Percentiles rank a stretch among this genome's conserved stretches.
phyloP scores from a whole-genome alignment of 2,797 vertebrate species.

The Molossus molossus region DNA sequence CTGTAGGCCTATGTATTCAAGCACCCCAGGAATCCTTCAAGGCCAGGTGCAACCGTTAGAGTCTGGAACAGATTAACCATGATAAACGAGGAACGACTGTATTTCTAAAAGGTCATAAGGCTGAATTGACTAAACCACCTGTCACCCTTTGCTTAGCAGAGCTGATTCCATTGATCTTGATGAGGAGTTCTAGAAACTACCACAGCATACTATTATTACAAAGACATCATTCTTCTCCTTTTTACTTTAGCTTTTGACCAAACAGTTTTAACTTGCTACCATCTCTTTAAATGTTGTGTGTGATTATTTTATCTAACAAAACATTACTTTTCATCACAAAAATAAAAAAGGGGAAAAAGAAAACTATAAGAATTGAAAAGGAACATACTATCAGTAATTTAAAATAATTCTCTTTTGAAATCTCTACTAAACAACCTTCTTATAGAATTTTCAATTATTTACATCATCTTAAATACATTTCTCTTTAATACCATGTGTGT shows the following conservation, averaged over 20 bases:
- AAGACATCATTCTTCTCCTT: not conserved
- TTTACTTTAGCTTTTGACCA: constrained; percentile 33
- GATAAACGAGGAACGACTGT: too few relatives aligned
- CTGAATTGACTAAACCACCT: not conserved
- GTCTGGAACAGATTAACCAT: too few relatives aligned
- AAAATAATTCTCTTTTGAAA: constrained; percentile 58
- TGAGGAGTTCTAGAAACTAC: not conserved
- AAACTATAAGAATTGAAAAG: constrained; percentile 57
- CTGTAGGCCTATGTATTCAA: too few relatives aligned
- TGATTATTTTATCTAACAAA: constrained; percentile 44
- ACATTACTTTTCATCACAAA: not conserved
- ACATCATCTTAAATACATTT: constrained; percentile 54
- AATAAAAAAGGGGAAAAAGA: not conserved
- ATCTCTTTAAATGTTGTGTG: not conserved
- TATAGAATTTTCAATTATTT: not conserved
- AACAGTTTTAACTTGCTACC: constrained; percentile 16
- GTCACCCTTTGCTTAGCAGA: not conserved
- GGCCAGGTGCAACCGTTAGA: too few relatives aligned
- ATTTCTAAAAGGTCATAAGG: not conserved
- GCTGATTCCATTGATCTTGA: not conserved
- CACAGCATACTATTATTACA: not conserved
- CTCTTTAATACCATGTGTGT: constrained; percentile 20
- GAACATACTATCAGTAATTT: not conserved
- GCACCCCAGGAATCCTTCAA: too few relatives aligned
- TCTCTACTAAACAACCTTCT: not conserved